Evolutionary conservation across 2,113 vertebrate species (phyloP).

Genomic region (Hiodon tergisus): DNA sequence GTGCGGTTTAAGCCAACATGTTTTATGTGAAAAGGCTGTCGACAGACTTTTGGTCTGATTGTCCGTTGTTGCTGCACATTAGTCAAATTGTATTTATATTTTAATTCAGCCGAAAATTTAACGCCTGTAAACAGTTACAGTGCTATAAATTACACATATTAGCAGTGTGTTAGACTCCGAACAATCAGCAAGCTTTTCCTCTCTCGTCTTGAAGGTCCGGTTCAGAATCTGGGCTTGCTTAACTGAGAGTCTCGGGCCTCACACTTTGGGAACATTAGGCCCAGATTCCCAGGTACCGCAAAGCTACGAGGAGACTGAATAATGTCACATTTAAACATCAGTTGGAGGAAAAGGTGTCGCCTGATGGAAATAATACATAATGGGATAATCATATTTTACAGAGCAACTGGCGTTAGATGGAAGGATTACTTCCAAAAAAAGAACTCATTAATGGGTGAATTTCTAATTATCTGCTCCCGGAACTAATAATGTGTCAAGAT

Average conservation of each 20-base stretch:
- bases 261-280: neutral
- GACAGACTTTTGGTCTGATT: no score
- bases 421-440: constrained; percentile 20
- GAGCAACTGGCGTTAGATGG: constrained; percentile 10
- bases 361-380: constrained; percentile 28
- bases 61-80: no score
- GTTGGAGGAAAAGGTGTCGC: constrained; percentile 29
- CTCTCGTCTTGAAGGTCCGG: neutral
- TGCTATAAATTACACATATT: no score
- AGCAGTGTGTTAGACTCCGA: no score
- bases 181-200: neutral
- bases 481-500: constrained; percentile 11
- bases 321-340: constrained; percentile 33
- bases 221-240: no score
- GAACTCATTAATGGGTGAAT: constrained; percentile 14
- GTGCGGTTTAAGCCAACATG: no score
- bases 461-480: constrained; percentile 20
- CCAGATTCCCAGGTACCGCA: constrained; percentile 11
- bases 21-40: no score
- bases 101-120: neutral
- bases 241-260: neutral
- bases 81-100: neutral
- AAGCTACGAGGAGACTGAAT: constrained; percentile 25
- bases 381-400: constrained; percentile 26
- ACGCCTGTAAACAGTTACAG: neutral